A percentile compares a stretch with the other conserved stretches of the same genome.
These are phyloP conservation scores for Acanthosepion pharaonis DNA, from an alignment of 2,888 invertebrate species.

Conservation along the genomic window DNA sequence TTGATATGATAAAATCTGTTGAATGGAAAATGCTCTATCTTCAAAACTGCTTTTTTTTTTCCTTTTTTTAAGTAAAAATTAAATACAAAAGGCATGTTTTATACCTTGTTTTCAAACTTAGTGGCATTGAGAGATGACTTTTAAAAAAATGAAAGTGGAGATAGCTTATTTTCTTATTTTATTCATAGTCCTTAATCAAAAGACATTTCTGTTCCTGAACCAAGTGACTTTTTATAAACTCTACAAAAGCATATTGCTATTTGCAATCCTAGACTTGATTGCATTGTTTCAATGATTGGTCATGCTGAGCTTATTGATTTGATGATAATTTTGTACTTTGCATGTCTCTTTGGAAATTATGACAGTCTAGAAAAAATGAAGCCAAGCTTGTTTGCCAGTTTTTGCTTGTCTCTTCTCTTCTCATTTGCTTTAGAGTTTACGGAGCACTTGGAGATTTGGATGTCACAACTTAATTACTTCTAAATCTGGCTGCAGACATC, in stretches of 20 bases:
- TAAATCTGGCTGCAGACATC: not conserved
- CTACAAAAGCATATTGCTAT: not conserved
- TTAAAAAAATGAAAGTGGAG: not conserved
- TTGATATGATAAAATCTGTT: not conserved
- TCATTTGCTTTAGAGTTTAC: not conserved
- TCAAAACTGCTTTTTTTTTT: not conserved
- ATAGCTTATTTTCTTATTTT: not conserved
- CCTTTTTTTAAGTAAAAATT: not conserved
- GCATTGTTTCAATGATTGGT: slow-evolving; percentile 2
- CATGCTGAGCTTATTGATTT: not conserved
- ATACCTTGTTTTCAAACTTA: not conserved
- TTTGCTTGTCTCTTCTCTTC: slow-evolving; percentile 33
- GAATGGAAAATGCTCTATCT: slow-evolving; percentile 33
- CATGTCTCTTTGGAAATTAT: slow-evolving; percentile 20
- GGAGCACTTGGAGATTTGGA: not conserved
- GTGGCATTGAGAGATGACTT: not conserved
- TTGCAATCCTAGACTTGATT: slow-evolving; percentile 20
- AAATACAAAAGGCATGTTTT: not conserved
- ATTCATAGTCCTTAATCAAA: slow-evolving; percentile 17
- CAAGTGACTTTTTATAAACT: not conserved
- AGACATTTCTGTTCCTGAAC: not conserved
- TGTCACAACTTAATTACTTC: slow-evolving; percentile 18
- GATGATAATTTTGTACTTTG: not conserved
- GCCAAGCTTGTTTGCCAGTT: not conserved
- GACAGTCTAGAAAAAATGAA: slow-evolving; percentile 33